Evolutionary conservation across 2,797 vertebrate species (phyloP).

Genomic region (Dendrocincla tyrannina): DNA sequence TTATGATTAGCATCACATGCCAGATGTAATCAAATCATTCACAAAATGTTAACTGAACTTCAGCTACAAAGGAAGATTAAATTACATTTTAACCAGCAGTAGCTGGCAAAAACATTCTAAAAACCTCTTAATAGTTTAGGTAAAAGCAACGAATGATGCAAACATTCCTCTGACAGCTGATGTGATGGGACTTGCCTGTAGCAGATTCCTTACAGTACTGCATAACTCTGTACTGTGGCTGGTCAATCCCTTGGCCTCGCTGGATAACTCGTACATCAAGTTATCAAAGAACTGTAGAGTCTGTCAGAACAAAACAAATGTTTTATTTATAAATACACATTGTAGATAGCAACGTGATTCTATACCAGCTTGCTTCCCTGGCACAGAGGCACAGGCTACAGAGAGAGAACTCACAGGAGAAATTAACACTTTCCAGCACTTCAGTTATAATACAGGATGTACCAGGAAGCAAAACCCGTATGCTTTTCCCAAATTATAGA

Average conservation of each 20-base stretch:
- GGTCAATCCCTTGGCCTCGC: constrained; percentile 83
- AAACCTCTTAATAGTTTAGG: neutral
- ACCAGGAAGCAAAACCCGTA: neutral
- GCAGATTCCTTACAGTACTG: constrained; percentile 81
- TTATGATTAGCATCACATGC: neutral
- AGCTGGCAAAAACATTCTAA: neutral
- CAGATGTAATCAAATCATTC: neutral
- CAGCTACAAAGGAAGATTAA: neutral
- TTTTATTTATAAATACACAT: neutral
- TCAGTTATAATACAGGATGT: neutral
- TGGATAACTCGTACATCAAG: constrained; percentile 85
- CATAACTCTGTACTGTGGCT: constrained; percentile 86
- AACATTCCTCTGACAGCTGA: neutral
- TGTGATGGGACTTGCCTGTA: constrained; percentile 79
- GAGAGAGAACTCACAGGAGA: neutral
- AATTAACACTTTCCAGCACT: neutral
- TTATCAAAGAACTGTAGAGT: constrained; percentile 83
- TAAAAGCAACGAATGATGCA: neutral
- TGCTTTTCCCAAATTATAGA: neutral
- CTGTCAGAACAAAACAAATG: constrained; percentile 70
- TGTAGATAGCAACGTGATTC: neutral
- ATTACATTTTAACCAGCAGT: neutral
- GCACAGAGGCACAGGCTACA: neutral
- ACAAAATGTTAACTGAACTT: neutral
- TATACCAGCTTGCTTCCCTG: neutral